Evolutionary conservation across 2,888 invertebrate genomes (phyloP), one percentile per base, ranked within the genome.

Genomic region (Nymphalis c-album): DNA sequence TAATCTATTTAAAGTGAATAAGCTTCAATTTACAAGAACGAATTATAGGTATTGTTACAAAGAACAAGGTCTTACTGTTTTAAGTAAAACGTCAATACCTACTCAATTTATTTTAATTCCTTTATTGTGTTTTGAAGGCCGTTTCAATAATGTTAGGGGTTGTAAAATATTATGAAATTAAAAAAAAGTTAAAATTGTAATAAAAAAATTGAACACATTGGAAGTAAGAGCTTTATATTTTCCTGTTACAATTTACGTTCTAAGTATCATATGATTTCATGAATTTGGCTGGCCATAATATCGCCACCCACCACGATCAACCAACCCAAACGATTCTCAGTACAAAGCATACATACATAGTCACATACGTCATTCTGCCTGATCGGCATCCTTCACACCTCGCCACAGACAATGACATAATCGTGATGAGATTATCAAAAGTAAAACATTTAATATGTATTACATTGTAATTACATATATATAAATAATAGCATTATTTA

Each of bases 361-460:
- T 53, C 53, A 47, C 18, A 8, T 48, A 50, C 59, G 59, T 64
- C 59, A 64, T 51, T 50, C 22, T 31, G 64, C 64, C 59, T 53
- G 35, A 66, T 55, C 55, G 48, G 40, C 60, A 66, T 61, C 66
- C 60, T 66, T 66, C 66, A 51, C 65, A 53, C 51, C 57, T 55
- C 57, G 40, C 57, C 57, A 26, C 40, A 8, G 8, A 57, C 40
- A 10, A 40, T 53, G 18, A 17, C 17, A 26, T 53, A 22, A 53
- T 53, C 35, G 35, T 40, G 35, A 57, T 31, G 18, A 18, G 40
- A 13, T 40, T 40, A 17, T 31, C 26, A 55, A 55, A 55, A 55
- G 17, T 31, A 55, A 26, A 26, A 31, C 31, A 5, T 31, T 31
- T 10, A 22, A 26, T 51, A 40, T 40, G 40, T 40, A 13, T 13